phyloP scores from a whole-genome alignment of 2,888 invertebrate species.

The Aleiodes alternator region DNA sequence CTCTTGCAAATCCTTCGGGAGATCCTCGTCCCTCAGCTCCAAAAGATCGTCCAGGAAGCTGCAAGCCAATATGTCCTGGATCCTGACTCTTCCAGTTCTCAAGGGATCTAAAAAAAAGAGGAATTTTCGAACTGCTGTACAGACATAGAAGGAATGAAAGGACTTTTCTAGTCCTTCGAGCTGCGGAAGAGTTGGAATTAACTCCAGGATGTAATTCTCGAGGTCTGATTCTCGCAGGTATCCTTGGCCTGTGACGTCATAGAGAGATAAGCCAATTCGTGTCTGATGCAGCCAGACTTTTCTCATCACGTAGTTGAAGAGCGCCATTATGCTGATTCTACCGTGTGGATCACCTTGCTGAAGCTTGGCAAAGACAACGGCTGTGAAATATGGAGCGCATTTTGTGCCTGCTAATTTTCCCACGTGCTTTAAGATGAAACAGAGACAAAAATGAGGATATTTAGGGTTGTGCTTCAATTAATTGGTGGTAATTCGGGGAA shows the following conservation, averaged over 20 bases:
- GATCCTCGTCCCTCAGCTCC: conserved; percentile 89
- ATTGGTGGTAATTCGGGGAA: no score
- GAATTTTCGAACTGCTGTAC: conserved; percentile 96
- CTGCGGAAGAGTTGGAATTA: conserved; percentile 94
- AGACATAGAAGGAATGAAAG: conserved; percentile 96
- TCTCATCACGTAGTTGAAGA: conserved; percentile 97
- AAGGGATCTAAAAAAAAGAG: conserved; percentile 96
- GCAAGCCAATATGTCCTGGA: conserved; percentile 93
- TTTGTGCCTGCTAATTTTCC: conserved; percentile 85
- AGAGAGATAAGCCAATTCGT: conserved; percentile 92
- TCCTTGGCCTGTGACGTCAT: conserved; percentile 95
- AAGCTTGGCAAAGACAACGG: conserved; percentile 91
- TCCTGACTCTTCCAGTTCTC: conserved; percentile 90
- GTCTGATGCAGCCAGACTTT: conserved; percentile 97
- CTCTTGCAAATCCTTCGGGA: conserved; percentile 89
- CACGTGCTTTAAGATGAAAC: conserved; percentile 78
- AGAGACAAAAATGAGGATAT: no score
- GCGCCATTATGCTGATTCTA: conserved; percentile 89
- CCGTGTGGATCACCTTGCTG: conserved; percentile 92
- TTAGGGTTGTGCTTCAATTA: no score
- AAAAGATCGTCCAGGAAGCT: conserved; percentile 94
- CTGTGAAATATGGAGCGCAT: conserved; percentile 87
- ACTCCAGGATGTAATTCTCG: conserved; percentile 95
- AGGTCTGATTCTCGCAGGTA: conserved; percentile 92
- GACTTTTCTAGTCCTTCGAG: conserved; percentile 93